Base-by-base conservation (phyloP, 1,140 invertebrate genomes). In the Drosophila takahashii region DNA sequence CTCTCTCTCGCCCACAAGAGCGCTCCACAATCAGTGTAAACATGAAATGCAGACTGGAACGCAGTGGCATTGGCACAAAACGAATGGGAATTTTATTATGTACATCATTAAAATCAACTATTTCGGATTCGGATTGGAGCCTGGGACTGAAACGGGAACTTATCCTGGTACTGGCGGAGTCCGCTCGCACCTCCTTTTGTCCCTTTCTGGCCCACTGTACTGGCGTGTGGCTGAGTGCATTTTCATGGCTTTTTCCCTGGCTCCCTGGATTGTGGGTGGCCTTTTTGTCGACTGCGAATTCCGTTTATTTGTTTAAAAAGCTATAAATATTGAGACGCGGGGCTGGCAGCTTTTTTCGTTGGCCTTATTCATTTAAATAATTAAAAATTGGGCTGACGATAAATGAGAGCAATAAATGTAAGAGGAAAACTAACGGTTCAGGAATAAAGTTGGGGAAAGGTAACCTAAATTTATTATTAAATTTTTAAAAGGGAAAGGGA, bases 41-140 rank as follows among this genome's bases (percentile, higher is more conserved):
- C 70, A 69, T 52, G 71, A 73, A 60, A 56, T 71, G 65, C 51
- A 50, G 69, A 37, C 50, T 65, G 89, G 83, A 91, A 91, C 89
- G 71, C 79, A 89, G 73, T 86, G 89, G 89, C 85, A 91, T 86
- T 90, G 90, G 90, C 71, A 91, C 90, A 90, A 91, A 91, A 91
- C 90, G 90, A 91, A 91, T 91, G 86, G 90, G 90, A 91, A 90
- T 91, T 91, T 91, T 91, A 91, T 91, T 91, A 91, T 91, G 90
- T 91, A 91, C 90, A 91, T 91, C 90, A 91, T 91, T 91, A 91
- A 91, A 91, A 90, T 91, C 77, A 87, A 91, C 90, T 91, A 91
- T 91, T 90, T 83, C 84, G 89, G 84, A 90, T 89, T 90, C 71
- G 89, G 84, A 90, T 87, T 89, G 89, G 83, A 89, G 87, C 83